phyloP scores from a whole-genome alignment of 1,140 invertebrate genomes.

The Eumaeus atala region DNA sequence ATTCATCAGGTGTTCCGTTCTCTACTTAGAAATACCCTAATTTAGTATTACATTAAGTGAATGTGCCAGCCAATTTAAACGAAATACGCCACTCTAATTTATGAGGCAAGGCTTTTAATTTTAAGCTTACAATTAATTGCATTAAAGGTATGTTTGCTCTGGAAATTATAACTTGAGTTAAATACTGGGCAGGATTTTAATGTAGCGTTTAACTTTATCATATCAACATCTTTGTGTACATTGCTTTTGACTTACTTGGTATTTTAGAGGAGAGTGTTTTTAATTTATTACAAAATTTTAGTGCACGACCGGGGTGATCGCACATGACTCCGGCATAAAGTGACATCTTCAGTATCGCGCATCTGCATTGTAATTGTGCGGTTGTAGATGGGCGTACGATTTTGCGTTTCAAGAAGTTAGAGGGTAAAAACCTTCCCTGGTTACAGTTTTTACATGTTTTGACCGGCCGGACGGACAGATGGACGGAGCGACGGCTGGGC shows the following conservation, averaged over 20 bases:
- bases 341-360: too few relatives aligned
- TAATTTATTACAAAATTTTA: too few relatives aligned
- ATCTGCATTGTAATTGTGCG: too few relatives aligned
- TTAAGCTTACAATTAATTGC: conserved; percentile 36
- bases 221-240: not conserved
- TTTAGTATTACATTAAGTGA: conserved; percentile 55
- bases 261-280: too few relatives aligned
- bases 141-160: conserved; percentile 23
- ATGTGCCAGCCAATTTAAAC: conserved; percentile 42
- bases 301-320: too few relatives aligned
- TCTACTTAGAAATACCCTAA: conserved; percentile 42
- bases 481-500: too few relatives aligned
- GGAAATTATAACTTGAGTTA: conserved; percentile 11
- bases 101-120: conserved; percentile 16
- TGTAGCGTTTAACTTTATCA: not conserved
- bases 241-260: not conserved
- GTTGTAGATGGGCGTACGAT: too few relatives aligned
- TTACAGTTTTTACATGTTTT: too few relatives aligned
- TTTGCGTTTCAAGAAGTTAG: too few relatives aligned
- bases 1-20: conserved; percentile 30
- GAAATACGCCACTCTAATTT: conserved; percentile 52
- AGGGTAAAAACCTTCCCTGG: too few relatives aligned
- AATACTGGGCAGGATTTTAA: conserved; percentile 1
- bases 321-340: too few relatives aligned
- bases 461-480: too few relatives aligned